Base-by-base conservation (phyloP, 1,140 invertebrate species). In the Heliconius hermathena region DNA sequence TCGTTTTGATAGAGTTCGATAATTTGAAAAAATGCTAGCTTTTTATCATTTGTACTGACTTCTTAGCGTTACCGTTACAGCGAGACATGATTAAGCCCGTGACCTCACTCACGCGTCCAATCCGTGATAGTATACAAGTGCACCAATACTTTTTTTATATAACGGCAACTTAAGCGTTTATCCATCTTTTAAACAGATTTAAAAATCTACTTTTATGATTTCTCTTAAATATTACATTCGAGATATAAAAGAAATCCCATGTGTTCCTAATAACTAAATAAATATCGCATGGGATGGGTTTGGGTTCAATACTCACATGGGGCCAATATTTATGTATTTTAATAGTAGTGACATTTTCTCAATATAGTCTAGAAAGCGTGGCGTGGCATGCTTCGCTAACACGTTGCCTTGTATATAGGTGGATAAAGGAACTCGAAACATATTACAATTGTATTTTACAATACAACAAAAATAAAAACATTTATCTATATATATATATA, bases 11-110 rank as follows among this genome's bases (percentile, higher is more conserved):
- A 16, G 26, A 66, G 9, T 66, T 13, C 60, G 4, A 66, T 18
- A 66, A 66, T 66, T 66, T 66, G 22, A 29, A 66, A 66, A 66
- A 66, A 29, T 66, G 11, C 60, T 66, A 26, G 11, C 18, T 66
- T 66, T 29, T 66, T 66, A 66, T 66, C 3, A 66, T 66, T 66
- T 66, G 22, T 22, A 66, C 22, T 66, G 13, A 66, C 11, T 66
- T 75, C 54, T 60, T 66, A 36, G 36, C 36, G 9, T 36, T n/a
- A 60, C 74, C 74, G 74, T 75, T 75, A 41, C n/a, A 75, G 20
- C 1, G 60, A 29, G 74, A 75, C 74, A 75, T 75, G 74, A 75
- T 75, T 66, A 75, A 66, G 29, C 29, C 52, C 20, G 74, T 75
- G 49, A 75, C 29, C 54, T 75, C 74, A 38, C 54, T 75, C 74